Conservation (phyloP, 2,888 invertebrate genomes). For the Tiliacea citrago region DNA sequence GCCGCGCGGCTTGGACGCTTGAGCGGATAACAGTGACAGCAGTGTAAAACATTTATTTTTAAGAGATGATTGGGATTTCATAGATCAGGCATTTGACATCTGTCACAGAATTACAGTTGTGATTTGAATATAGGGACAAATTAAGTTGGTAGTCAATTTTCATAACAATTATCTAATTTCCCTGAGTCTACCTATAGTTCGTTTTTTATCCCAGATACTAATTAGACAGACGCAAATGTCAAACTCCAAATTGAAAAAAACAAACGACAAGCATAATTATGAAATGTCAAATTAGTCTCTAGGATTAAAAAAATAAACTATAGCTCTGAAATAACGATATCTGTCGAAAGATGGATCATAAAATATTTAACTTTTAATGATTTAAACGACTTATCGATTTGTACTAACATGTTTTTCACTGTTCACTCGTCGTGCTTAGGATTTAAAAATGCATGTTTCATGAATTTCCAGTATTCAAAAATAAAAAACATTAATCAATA, state of each 20-base stretch:
- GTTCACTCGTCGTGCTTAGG: background rate
- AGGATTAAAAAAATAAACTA: too few relatives aligned
- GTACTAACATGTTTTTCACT: background rate
- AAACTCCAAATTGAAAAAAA: too few relatives aligned
- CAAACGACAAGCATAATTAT: too few relatives aligned
- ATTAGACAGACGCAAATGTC: too few relatives aligned
- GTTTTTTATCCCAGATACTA: too few relatives aligned
- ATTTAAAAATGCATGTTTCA: background rate
- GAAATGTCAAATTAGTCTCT: too few relatives aligned
- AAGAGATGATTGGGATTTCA: background rate
- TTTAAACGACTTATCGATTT: background rate
- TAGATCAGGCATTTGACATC: too few relatives aligned
- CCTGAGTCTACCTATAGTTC: background rate
- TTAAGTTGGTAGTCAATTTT: background rate
- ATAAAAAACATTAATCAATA: conserved; percentile 32
- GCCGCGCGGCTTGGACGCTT: too few relatives aligned
- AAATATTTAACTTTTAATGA: background rate
- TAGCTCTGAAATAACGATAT: background rate
- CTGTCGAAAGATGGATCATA: background rate
- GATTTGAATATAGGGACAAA: background rate
- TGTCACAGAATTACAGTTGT: background rate
- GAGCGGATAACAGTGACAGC: background rate
- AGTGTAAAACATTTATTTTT: too few relatives aligned
- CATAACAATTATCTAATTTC: background rate
- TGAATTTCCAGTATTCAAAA: background rate